Evolutionary conservation across 2,797 vertebrate genomes (phyloP), one percentile per base, ranked within the genome.

Genomic region (Hirundo rustica): DNA sequence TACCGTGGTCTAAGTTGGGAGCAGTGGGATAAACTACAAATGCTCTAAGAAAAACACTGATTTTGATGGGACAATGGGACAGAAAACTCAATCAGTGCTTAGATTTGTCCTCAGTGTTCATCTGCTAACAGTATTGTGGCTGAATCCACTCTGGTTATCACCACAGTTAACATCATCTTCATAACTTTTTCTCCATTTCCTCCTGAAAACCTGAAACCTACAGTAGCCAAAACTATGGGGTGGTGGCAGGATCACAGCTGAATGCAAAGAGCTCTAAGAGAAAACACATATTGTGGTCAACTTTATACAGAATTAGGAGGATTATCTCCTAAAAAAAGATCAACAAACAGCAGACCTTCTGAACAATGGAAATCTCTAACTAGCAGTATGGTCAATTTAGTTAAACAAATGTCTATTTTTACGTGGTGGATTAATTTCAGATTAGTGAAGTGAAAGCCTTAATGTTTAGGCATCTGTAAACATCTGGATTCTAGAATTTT

Each of bases 91-190:
- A 26, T 86, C 64, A 68, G 78, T 87, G 66, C 68, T 96, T 88
- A 72, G 61, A 79, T 88, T 92, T 93, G 58, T 57, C 58, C 81
- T 96, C 13, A 36, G 88, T 67, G 88, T 87, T 79, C 61, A 68
- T 71, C 88, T 95, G 89, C 89, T 95, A 84, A 91, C 67, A 93
- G 83, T 38, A 34, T 71, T 76, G 84, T 92, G 82, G 71, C 96
- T 71, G 94, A 93, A 83, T 92, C 97, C 88, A 88, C 96, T 85
- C 95, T 93, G 65, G 68, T 96, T 95, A 93, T 92, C 89, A 22
- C 64, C 26, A 65, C 95, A 70, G 85, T 93, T 94, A 95, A 94
- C 8, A 6, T 88, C 8, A 6, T 88, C 92, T 94, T 96, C 78
- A 61, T 89, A 93, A 93, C 88, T 32, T 67, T 78, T 67, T 96